phyloP scores from a whole-genome alignment of 2,113 vertebrate genomes.

The Aldabrachelys gigantea region DNA sequence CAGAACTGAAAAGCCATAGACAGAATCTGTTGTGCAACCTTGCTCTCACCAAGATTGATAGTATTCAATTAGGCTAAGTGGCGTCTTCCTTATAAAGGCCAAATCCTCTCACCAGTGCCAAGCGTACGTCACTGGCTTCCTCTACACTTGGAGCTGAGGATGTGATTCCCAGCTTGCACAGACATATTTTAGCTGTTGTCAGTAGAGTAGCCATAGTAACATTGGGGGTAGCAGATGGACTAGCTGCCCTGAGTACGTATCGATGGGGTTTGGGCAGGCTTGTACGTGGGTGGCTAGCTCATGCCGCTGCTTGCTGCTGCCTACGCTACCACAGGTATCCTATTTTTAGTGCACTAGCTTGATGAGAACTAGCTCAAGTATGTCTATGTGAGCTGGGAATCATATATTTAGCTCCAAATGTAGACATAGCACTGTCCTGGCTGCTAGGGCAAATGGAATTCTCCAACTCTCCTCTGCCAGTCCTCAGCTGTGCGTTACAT shows the following conservation, averaged over 20 bases:
- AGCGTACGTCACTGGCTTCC: neutral
- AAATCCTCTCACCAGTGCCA: neutral
- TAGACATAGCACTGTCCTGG: neutral
- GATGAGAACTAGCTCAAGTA: neutral
- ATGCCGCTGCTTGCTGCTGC: neutral
- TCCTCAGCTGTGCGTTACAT: neutral
- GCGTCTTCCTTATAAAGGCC: neutral
- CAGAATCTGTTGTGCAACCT: neutral
- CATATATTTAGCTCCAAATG: neutral
- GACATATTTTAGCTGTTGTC: neutral
- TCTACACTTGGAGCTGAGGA: neutral
- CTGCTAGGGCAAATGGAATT: too few relatives aligned
- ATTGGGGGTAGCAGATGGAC: neutral
- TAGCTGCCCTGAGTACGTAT: neutral
- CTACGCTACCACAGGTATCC: neutral
- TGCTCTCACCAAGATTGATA: neutral
- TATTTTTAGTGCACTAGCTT: neutral
- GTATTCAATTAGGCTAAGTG: fast-evolving
- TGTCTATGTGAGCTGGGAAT: neutral
- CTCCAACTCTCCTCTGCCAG: neutral
- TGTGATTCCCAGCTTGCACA: neutral
- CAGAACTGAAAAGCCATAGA: neutral
- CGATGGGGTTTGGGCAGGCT: neutral
- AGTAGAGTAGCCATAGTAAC: neutral
- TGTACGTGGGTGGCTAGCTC: too few relatives aligned